Evolutionary conservation across 2,888 invertebrate species (phyloP), one percentile per base, ranked within the genome.

Genomic region (Hyppa rectilinea): DNA sequence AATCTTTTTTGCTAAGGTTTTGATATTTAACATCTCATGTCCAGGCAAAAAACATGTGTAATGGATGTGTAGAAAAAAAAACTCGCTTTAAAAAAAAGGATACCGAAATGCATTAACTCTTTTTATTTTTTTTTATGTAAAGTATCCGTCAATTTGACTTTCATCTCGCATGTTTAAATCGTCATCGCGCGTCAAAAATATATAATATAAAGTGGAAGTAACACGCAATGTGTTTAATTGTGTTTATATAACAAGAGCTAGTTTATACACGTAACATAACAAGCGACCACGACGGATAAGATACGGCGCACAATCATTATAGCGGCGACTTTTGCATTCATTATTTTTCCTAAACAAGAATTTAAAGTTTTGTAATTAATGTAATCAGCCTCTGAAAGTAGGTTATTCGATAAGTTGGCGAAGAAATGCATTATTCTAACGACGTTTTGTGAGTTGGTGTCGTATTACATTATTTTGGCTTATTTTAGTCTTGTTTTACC

Each of bases 201-300:
- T 31, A 36, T 72, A 64, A 45, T 50, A 68, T 45, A 53, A 66
- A 53, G 43, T 71, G 45, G 64, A 36, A 43, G 40, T 45, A 55
- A 43, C 65, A 72, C 65, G 76, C 58, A 67, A 67, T 64, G 29
- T 52, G 31, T 34, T 71, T 70, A 78, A 81, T 78, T 70, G 47
- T 71, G 55, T 61, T 82, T 82, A 84, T 58, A 66, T 73, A 78
- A 77, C 73, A 14, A 49, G n/a, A n/a, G 17, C 17, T 40, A 47
- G 62, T 59, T 77, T 81, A 56, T 62, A 52, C 1, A 56, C 50
- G 60, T 61, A 58, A 81, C n/a, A 6, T 52, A 43, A 50, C 10
- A 45, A 66, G 40, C n/a, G 4, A 7, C 47, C 47, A 36, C 36
- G 34, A 17, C 29, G 14, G 12, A 0, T 71, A 72, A 78, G 73